These are phyloP conservation scores for Pinctada fucata DNA, from an alignment of 2,888 invertebrate species.

Conservation along the genomic window DNA sequence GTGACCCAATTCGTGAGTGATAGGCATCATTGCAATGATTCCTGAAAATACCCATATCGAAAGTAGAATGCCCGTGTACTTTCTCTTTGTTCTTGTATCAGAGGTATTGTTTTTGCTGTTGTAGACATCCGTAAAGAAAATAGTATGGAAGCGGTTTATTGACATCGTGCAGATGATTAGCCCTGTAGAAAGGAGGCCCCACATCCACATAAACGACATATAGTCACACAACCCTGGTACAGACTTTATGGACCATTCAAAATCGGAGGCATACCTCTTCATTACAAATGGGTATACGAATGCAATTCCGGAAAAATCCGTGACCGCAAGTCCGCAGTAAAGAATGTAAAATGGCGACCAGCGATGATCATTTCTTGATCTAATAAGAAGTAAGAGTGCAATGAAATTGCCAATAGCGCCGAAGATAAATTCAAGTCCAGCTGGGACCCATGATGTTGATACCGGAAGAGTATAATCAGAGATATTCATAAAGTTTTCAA, in stretches of 20 bases:
- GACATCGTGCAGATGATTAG: conserved; percentile 17
- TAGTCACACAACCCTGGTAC: conserved; percentile 5
- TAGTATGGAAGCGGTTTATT: conserved; percentile 2
- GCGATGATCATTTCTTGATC: neutral
- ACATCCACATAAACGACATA: conserved; percentile 1
- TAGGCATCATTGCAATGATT: conserved; percentile 3
- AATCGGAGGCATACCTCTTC: conserved; percentile 12
- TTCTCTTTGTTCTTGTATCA: neutral
- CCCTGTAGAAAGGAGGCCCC: neutral
- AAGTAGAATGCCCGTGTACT: neutral
- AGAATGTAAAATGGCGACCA: conserved; percentile 17
- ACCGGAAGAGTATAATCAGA: too few relatives aligned
- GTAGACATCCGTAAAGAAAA: neutral
- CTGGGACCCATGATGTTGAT: conserved; percentile 9
- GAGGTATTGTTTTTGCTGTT: neutral
- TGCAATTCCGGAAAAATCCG: conserved; percentile 10
- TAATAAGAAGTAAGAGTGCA: conserved; percentile 7
- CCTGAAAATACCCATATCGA: neutral
- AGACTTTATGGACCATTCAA: neutral
- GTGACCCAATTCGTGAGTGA: conserved; percentile 2
- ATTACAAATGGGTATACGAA: conserved; percentile 18
- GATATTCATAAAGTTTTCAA: too few relatives aligned
- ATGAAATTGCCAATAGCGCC: conserved; percentile 9
- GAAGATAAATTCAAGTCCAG: conserved; percentile 11
- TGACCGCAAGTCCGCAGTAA: neutral